phyloP scores from a whole-genome alignment of 2,113 vertebrate species.

The Myotis yumanensis region DNA sequence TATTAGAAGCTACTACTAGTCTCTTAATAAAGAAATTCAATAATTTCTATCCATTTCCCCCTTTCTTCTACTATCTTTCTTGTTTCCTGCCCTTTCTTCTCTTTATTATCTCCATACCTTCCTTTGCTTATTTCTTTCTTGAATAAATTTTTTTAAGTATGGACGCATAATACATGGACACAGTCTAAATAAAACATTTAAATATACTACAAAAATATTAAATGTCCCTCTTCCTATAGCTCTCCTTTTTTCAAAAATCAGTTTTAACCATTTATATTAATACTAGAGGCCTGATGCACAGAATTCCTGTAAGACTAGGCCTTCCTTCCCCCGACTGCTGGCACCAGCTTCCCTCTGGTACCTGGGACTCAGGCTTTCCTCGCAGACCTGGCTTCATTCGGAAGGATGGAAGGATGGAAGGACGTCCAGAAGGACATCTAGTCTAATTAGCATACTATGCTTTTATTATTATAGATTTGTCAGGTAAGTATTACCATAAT shows the following conservation, averaged over 20 bases:
- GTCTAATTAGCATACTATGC: too few species aligned
- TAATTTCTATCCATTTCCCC: neutral
- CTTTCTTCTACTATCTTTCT: neutral
- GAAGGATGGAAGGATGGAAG: too few species aligned
- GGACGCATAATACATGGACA: neutral
- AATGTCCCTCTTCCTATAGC: neutral
- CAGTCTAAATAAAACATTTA: neutral
- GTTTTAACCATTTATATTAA: neutral
- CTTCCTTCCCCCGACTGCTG: too few species aligned
- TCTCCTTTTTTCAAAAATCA: neutral
- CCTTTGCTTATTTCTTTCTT: neutral
- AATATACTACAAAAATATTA: neutral
- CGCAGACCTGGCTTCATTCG: too few species aligned
- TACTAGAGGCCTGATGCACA: neutral
- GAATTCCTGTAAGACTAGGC: too few species aligned
- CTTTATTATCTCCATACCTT: neutral
- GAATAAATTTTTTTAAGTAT: neutral
- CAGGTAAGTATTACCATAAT: neutral
- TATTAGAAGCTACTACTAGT: neutral
- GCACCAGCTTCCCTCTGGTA: too few species aligned
- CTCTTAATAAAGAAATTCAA: neutral
- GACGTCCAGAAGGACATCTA: too few species aligned
- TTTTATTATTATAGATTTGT: neutral
- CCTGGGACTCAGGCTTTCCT: too few species aligned
- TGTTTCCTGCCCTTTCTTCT: fast-evolving